Base-by-base conservation (phyloP, 1,140 invertebrate species). In the Drosophila eugracilis region DNA sequence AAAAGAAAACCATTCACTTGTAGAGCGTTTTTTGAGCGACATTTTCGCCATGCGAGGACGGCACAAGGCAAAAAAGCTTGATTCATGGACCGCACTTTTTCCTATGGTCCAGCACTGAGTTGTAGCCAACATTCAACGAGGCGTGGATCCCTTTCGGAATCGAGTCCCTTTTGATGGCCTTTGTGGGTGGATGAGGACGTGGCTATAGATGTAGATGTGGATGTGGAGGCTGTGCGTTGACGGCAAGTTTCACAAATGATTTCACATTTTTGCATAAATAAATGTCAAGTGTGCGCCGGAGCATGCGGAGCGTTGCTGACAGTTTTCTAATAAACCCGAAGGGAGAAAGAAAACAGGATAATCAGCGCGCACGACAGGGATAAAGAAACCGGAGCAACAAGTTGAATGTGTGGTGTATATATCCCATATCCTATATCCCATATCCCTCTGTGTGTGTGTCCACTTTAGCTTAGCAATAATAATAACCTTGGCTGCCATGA, bases 241-340 rank as follows among this genome's bases (percentile, higher is more conserved):
- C 73, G 54, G 83, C 81, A 75, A 86, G 70, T 88, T 88, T 88
- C 83, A 88, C 83, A 88, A 88, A 88, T 88, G 83, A 88, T 88
- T 88, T 88, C 83, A 88, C 83, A 88, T 88, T 88, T 88, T 88
- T 88, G 84, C 83, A 88, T 88, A 88, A 83, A 88, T 89, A 88
- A 86, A 86, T 88, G 83, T 86, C 83, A 88, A 86, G 75, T 86
- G 83, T 88, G 78, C 77, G 81, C 32, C 73, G 81, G 59, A 59
- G 80, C 58, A 60, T 75, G 73, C 80, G 75, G 80, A 84, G 71
- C 79, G 80, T 79, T 84, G 72, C 73, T 86, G 84, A 88, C 83
- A 88, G 78, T 63, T 88, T 88, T 89, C 83, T 88, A 88, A 89
- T 88, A 88, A 89, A 88, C 83, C 62, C 69, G 41, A 59, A 47